Percentiles rank a stretch among this genome's conserved stretches.
phyloP scores from a whole-genome alignment of 2,888 invertebrate genomes.

The Anoplius nigerrimus region DNA sequence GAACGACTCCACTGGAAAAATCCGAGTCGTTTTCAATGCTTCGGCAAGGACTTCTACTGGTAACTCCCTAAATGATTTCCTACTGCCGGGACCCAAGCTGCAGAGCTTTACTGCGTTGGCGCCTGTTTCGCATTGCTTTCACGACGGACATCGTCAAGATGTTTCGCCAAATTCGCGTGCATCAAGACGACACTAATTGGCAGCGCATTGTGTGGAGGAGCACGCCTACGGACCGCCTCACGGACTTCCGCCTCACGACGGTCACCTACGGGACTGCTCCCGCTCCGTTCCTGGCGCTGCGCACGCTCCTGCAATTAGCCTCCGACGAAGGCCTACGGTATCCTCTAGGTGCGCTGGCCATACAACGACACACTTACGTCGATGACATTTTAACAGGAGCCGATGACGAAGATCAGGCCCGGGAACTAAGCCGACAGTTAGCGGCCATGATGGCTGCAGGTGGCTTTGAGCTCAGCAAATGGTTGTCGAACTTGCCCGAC shows the following conservation, averaged over 20 bases:
- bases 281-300: background rate
- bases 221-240: rapidly evolving
- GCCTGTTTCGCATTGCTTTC: background rate
- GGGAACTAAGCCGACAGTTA: background rate
- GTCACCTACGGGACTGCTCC: background rate
- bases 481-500: slow-evolving; percentile 21
- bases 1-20: background rate
- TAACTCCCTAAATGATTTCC: background rate
- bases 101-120: background rate
- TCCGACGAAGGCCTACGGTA: background rate
- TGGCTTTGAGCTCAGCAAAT: slow-evolving; percentile 11
- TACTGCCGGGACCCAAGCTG: background rate
- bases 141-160: slow-evolving; percentile 3
- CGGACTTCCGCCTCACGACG: background rate
- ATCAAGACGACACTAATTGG: background rate
- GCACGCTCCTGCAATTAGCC: background rate
- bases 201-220: slow-evolving; percentile 1
- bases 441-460: background rate
- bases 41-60: background rate
- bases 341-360: background rate
- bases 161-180: background rate
- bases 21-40: slow-evolving; percentile 12
- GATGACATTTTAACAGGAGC: slow-evolving; percentile 7
- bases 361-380: background rate
- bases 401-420: background rate